Evolutionary conservation across 1,140 invertebrate genomes (phyloP).

Genomic region (Teleogryllus occipitalis): DNA sequence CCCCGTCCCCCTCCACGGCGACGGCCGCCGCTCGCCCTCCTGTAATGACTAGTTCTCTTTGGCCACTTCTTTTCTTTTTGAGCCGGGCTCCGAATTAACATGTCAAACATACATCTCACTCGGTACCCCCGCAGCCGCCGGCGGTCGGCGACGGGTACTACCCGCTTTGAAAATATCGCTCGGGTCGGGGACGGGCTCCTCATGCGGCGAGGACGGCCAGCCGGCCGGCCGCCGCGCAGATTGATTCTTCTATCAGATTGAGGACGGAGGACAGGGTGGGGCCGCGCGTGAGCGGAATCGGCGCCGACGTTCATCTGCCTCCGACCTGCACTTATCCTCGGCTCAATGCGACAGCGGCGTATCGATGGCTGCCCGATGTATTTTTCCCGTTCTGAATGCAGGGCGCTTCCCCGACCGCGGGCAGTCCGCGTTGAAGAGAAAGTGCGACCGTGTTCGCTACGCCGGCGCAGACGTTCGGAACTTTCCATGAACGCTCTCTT

Average conservation of each 20-base stretch:
- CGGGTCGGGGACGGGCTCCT: not conserved
- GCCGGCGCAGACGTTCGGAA: too few relatives aligned
- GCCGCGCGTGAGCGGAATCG: not conserved
- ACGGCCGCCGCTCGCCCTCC: not conserved
- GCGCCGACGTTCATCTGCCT: too few relatives aligned
- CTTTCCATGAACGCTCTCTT: too few relatives aligned
- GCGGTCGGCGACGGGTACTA: not conserved
- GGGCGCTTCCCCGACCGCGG: too few relatives aligned
- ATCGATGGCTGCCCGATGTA: too few relatives aligned
- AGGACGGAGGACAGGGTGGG: not conserved
- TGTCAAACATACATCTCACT: conserved; percentile 4
- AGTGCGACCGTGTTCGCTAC: too few relatives aligned
- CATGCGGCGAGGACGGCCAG: not conserved
- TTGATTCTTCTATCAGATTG: not conserved
- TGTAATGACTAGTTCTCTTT: not conserved
- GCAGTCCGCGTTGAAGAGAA: too few relatives aligned
- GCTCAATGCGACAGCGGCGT: too few relatives aligned
- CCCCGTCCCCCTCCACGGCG: not conserved
- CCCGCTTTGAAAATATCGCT: not conserved
- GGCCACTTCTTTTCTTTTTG: not conserved
- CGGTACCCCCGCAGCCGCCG: too few relatives aligned
- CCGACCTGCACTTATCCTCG: too few relatives aligned
- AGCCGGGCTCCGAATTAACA: not conserved
- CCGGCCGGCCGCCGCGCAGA: not conserved
- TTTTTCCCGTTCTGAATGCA: too few relatives aligned